phyloP scores from a whole-genome alignment of 1,140 invertebrate genomes.

The Condylostylus longicornis region DNA sequence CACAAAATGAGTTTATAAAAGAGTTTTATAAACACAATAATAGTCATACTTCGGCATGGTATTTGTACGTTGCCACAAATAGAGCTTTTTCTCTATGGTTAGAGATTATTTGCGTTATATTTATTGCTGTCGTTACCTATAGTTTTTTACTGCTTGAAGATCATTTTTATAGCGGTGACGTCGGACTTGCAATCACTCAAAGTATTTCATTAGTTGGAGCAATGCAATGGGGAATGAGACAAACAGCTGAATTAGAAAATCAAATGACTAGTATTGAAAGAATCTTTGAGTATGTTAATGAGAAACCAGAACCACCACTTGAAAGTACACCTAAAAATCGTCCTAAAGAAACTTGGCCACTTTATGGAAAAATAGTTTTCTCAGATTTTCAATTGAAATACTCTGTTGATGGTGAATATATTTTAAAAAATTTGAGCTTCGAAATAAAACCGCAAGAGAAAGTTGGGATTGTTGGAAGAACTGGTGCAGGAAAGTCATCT shows the following conservation, averaged over 20 bases:
- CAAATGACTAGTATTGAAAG: slow-evolving; percentile 85
- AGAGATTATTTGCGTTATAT: slow-evolving; percentile 53
- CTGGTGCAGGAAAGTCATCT: slow-evolving; percentile 75
- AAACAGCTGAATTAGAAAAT: slow-evolving; percentile 66
- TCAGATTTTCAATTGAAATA: slow-evolving; percentile 51
- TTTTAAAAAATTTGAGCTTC: slow-evolving; percentile 60
- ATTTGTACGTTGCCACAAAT: slow-evolving; percentile 48
- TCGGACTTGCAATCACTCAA: slow-evolving; percentile 70
- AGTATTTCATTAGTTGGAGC: slow-evolving; percentile 69
- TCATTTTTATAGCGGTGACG: slow-evolving; percentile 42
- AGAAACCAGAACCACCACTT: slow-evolving; percentile 42
- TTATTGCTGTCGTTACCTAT: slow-evolving; percentile 36
- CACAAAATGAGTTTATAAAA: slow-evolving; percentile 49
- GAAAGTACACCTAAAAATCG: slow-evolving; percentile 37
- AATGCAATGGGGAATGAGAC: slow-evolving; percentile 73
- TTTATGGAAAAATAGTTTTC: slow-evolving; percentile 51
- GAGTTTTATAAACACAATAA: slow-evolving; percentile 61
- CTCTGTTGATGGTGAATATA: slow-evolving; percentile 40
- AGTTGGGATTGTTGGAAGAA: slow-evolving; percentile 62
- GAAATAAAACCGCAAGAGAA: slow-evolving; percentile 25
- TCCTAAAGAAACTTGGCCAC: slow-evolving; percentile 54
- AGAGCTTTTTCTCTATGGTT: slow-evolving; percentile 46
- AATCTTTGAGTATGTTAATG: slow-evolving; percentile 57
- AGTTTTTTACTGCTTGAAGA: slow-evolving; percentile 33
- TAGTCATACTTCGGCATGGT: slow-evolving; percentile 52